Conservation (phyloP, 1,140 invertebrate genomes). For the Aphaenogaster rudis region DNA sequence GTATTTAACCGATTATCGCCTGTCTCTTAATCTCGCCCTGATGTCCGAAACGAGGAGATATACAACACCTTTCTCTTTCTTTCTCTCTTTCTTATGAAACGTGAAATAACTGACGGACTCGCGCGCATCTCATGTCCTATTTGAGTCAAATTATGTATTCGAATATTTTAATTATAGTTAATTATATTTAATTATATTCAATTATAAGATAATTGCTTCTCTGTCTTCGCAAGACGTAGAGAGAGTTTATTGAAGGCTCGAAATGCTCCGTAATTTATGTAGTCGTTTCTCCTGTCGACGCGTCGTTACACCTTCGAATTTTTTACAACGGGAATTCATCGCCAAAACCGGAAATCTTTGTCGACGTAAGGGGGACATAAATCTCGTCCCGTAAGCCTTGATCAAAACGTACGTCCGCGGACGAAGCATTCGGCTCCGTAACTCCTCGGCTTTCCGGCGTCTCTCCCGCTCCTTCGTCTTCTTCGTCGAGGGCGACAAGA, state of each 20-base stretch:
- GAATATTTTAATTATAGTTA: not conserved
- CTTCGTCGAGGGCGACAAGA: conserved; percentile 38
- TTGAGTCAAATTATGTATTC: not conserved
- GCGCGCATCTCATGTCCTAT: not conserved
- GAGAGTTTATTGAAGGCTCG: not conserved
- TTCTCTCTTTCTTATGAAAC: not conserved
- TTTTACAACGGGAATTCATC: not conserved
- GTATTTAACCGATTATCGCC: conserved; percentile 6
- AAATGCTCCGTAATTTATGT: conserved; percentile 1
- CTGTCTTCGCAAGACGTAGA: not conserved
- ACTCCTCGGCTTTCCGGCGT: conserved; percentile 46
- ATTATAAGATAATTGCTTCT: not conserved
- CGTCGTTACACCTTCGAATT: not conserved
- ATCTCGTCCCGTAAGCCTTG: not conserved
- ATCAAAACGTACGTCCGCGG: conserved; percentile 27
- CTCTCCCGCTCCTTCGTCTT: conserved; percentile 11
- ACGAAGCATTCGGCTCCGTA: not conserved
- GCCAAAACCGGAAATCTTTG: not conserved
- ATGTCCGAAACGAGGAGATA: not conserved
- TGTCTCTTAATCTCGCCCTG: not conserved
- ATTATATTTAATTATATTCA: not conserved
- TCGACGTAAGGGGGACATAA: not conserved
- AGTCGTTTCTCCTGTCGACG: not conserved
- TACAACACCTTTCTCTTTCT: not conserved
- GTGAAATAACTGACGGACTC: not conserved